phyloP scores from a whole-genome alignment of 2,113 vertebrate genomes.

The Phalacrocorax pelagicus region DNA sequence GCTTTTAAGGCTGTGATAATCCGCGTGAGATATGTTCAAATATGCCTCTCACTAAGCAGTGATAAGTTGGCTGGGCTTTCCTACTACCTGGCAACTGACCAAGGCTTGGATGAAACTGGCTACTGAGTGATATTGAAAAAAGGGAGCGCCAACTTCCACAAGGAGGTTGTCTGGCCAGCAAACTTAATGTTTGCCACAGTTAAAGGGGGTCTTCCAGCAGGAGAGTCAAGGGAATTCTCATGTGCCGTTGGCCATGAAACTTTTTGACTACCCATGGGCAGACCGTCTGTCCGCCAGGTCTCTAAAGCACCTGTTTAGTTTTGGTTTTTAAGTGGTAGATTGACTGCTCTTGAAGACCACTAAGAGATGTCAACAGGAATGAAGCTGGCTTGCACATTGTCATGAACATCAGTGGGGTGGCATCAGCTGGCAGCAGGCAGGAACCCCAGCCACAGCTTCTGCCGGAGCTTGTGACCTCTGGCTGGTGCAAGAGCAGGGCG shows the following conservation, averaged over 20 bases:
- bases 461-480: not conserved
- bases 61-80: not conserved
- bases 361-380: not conserved
- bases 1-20: not conserved
- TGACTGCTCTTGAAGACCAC: not conserved
- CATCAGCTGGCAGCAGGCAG: not conserved
- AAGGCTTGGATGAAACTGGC: not conserved
- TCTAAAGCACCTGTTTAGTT: not conserved
- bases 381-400: not conserved
- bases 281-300: not conserved
- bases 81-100: not conserved
- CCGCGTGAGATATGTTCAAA: accelerated
- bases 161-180: not conserved
- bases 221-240: not conserved
- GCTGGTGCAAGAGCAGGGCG: not conserved
- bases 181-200: accelerated
- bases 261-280: not conserved
- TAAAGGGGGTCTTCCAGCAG: not conserved
- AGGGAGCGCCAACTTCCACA: not conserved
- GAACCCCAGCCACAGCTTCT: not conserved
- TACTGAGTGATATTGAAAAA: not conserved
- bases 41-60: not conserved
- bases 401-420: not conserved
- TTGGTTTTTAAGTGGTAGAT: not conserved
- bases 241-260: accelerated